These are phyloP conservation scores for Drosophila ochracea DNA, from an alignment of 2,888 invertebrate genomes.

Conservation along the genomic window DNA sequence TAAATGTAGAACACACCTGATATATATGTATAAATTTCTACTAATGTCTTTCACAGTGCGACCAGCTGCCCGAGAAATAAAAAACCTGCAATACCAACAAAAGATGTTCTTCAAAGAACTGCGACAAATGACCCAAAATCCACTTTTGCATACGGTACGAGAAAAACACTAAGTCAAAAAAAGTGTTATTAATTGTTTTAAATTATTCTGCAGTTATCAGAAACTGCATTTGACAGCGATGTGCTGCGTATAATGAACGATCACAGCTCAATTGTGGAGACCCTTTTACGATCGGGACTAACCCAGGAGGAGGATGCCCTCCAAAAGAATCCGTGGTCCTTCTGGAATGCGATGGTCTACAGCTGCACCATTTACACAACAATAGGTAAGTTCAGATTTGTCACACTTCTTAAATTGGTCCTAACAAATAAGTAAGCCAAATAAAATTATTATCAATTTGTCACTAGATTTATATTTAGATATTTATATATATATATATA, in stretches of 20 bases:
- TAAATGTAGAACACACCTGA: constrained; percentile 9
- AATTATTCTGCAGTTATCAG: constrained; percentile 38
- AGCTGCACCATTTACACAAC: constrained; percentile 95
- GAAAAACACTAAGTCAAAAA: neutral
- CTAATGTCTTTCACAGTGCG: constrained; percentile 48
- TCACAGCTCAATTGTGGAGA: constrained; percentile 86
- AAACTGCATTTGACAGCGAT: constrained; percentile 86
- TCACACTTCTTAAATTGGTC: neutral
- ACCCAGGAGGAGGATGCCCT: constrained; percentile 57
- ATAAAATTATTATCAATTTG: constrained; percentile 30
- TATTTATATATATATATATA: constrained; percentile 14
- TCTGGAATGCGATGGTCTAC: constrained; percentile 94
- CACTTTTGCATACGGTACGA: constrained; percentile 60
- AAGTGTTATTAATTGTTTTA: neutral
- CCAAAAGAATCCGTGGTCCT: constrained; percentile 89
- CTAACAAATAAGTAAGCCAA: constrained; percentile 2
- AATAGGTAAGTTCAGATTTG: constrained; percentile 89
- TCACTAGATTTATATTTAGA: constrained; percentile 20
- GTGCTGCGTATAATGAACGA: constrained; percentile 86
- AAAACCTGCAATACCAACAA: constrained; percentile 59
- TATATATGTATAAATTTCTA: neutral
- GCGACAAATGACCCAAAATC: constrained; percentile 81
- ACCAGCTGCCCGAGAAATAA: constrained; percentile 47
- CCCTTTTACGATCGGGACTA: constrained; percentile 57
- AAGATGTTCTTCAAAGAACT: constrained; percentile 79